A percentile compares a stretch with the other conserved stretches of the same genome.
Evolutionary conservation across 2,113 vertebrate genomes (phyloP).

Genomic region (Otis tarda): DNA sequence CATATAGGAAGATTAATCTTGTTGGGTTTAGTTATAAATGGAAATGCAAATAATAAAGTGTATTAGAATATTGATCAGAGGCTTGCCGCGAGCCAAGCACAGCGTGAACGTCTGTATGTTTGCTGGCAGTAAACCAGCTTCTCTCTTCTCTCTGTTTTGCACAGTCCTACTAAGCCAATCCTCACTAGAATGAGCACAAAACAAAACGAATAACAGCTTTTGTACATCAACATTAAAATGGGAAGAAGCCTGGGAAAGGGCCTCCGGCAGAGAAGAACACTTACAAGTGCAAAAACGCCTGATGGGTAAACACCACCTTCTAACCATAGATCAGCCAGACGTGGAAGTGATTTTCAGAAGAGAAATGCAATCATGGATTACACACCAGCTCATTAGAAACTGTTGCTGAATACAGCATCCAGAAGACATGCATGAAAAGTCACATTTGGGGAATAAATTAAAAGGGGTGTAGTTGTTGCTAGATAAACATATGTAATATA

Average conservation of each 20-base stretch:
- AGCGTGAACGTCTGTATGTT: neutral
- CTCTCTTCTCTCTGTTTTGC: slow-evolving; percentile 55
- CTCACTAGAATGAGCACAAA: slow-evolving; percentile 87
- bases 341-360: slow-evolving; percentile 62
- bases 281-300: slow-evolving; percentile 37
- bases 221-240: slow-evolving; percentile 80
- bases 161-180: slow-evolving; percentile 84
- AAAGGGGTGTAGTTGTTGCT: slow-evolving; percentile 68
- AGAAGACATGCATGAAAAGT: slow-evolving; percentile 76
- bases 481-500: slow-evolving; percentile 75
- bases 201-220: slow-evolving; percentile 79
- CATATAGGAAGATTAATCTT: neutral
- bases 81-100: neutral
- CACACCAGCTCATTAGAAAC: slow-evolving; percentile 79
- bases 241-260: slow-evolving; percentile 67
- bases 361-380: slow-evolving; percentile 68
- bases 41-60: slow-evolving; percentile 3
- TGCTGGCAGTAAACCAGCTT: slow-evolving; percentile 37
- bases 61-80: slow-evolving; percentile 22
- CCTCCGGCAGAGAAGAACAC: slow-evolving; percentile 48
- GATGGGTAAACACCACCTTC: slow-evolving; percentile 64
- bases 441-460: slow-evolving; percentile 74
- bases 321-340: slow-evolving; percentile 68
- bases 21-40: neutral
- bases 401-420: slow-evolving; percentile 67